Evolutionary conservation across 2,888 invertebrate species (phyloP).

Genomic region (Calliphora vomitoria): DNA sequence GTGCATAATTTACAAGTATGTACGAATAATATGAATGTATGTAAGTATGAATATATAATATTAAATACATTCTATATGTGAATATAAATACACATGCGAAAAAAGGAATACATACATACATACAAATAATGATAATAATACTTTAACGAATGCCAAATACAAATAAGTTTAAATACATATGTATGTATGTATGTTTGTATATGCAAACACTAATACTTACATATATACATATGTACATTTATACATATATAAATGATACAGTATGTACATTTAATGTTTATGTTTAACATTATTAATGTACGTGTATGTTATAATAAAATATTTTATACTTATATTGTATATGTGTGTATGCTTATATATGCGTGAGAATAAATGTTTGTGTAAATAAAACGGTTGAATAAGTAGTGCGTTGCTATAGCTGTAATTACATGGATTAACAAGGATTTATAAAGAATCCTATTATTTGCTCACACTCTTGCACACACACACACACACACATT

Average conservation of each 20-base stretch:
- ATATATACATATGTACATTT: conserved; percentile 22
- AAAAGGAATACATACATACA: not conserved
- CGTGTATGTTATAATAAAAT: conserved; percentile 33
- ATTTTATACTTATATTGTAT: conserved; percentile 2
- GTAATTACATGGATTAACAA: conserved; percentile 74
- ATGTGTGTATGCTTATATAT: not conserved
- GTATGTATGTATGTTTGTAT: not conserved
- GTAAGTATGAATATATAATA: conserved; percentile 2
- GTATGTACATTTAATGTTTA: conserved; percentile 51
- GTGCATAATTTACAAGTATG: conserved; percentile 57
- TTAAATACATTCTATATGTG: conserved; percentile 25
- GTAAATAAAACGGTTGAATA: conserved; percentile 59
- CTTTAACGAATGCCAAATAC: conserved; percentile 60
- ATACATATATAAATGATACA: conserved; percentile 35
- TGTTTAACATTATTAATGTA: conserved; percentile 65
- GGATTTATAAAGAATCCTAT: conserved; percentile 71
- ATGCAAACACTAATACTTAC: not conserved
- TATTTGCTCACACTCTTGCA: conserved; percentile 18
- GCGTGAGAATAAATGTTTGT: conserved; percentile 52
- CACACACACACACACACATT: not conserved
- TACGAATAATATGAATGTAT: conserved; percentile 37
- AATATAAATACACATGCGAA: not conserved
- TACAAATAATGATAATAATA: conserved; percentile 43
- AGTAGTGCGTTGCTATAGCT: conserved; percentile 59
- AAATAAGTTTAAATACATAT: conserved; percentile 22